Percentiles rank a stretch among this genome's conserved stretches.
Conservation (phyloP, 2,113 vertebrate genomes). For the Charadrius vociferus region DNA sequence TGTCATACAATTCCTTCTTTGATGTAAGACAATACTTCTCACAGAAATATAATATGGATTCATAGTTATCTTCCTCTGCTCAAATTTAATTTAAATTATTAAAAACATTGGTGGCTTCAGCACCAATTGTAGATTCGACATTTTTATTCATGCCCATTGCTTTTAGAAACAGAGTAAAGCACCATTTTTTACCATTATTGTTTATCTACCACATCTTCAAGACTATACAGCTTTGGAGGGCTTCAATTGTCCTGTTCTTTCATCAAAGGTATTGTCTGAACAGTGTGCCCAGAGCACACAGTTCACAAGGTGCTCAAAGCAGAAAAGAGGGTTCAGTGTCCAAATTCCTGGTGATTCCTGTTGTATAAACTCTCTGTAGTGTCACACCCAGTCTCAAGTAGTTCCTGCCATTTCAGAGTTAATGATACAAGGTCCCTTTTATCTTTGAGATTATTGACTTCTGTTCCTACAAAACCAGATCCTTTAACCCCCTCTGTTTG, state of each 20-base stretch:
- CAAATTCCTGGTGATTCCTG: background rate
- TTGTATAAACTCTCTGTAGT: background rate
- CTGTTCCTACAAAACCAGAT: background rate
- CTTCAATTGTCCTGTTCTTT: background rate
- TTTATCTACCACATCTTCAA: background rate
- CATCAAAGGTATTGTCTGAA: background rate
- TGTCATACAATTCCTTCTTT: background rate
- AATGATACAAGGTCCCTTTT: background rate
- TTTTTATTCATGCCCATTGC: background rate
- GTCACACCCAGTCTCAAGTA: background rate
- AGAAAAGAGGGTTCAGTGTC: background rate
- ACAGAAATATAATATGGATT: background rate
- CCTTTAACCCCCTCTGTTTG: background rate
- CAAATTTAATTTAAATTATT: background rate
- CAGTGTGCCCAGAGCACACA: background rate
- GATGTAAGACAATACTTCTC: background rate
- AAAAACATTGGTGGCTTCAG: background rate
- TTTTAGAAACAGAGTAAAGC: background rate
- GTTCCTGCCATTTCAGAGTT: background rate
- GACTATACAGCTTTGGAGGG: background rate
- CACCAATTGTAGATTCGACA: accelerated
- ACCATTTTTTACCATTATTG: background rate
- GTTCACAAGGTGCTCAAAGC: background rate
- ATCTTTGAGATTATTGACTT: background rate
- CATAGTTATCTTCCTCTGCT: background rate